Percentiles rank a stretch among this genome's conserved stretches.
These are phyloP conservation scores for Solenopsis invicta DNA, from an alignment of 1,140 invertebrate species.

Conservation along the genomic window DNA sequence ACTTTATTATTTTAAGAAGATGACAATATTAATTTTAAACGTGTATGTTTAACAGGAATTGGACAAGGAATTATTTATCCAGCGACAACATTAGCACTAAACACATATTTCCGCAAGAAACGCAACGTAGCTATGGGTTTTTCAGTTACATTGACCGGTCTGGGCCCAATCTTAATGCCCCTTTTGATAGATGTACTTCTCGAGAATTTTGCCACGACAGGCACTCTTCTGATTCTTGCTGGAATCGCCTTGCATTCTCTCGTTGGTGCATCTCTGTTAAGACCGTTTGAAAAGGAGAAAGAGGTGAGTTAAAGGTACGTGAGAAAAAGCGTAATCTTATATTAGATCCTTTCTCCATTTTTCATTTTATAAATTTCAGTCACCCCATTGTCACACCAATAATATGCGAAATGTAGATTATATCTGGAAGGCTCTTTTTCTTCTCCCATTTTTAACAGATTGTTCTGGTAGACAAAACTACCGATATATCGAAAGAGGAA, in stretches of 20 bases:
- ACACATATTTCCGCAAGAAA: slow-evolving; percentile 90
- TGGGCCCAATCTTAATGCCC: slow-evolving; percentile 92
- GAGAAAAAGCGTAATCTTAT: slow-evolving; percentile 9
- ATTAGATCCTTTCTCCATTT: background rate
- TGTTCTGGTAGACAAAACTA: background rate
- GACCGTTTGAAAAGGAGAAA: slow-evolving; percentile 86
- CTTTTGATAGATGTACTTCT: slow-evolving; percentile 86
- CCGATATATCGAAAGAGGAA: background rate
- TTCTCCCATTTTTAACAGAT: background rate
- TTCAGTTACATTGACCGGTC: slow-evolving; percentile 90
- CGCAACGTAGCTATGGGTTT: slow-evolving; percentile 90
- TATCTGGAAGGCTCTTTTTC: background rate
- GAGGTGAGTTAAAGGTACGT: slow-evolving; percentile 66
- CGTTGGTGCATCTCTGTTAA: slow-evolving; percentile 89
- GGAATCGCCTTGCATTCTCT: slow-evolving; percentile 89
- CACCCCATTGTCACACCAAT: background rate
- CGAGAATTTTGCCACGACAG: slow-evolving; percentile 84
- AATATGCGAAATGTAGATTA: slow-evolving; percentile 24
- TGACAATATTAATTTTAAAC: background rate
- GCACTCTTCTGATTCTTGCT: slow-evolving; percentile 88
- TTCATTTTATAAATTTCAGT: background rate
- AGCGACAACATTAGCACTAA: slow-evolving; percentile 88
- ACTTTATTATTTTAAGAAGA: background rate
- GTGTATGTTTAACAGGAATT: slow-evolving; percentile 51
- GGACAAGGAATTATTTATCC: slow-evolving; percentile 69